Conservation (phyloP, 2,113 vertebrate genomes). For the Empidonax alnorum region DNA sequence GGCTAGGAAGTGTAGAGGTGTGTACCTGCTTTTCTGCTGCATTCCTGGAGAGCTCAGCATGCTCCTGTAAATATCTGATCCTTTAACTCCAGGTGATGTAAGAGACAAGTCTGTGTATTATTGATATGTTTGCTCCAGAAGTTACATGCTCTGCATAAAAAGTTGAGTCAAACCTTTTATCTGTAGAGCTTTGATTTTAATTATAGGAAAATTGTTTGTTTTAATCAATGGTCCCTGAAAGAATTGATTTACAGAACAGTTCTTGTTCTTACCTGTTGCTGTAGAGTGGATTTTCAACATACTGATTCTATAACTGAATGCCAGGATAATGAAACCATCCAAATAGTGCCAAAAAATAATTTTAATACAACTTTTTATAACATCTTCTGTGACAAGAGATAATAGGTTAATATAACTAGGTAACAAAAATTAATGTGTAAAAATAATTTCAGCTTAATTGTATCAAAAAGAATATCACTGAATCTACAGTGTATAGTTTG, state of each 20-base stretch:
- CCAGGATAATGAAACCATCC: neutral
- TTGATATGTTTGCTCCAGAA: neutral
- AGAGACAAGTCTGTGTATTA: neutral
- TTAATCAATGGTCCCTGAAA: neutral
- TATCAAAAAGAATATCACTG: fast-evolving
- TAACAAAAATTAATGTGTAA: neutral
- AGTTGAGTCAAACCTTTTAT: neutral
- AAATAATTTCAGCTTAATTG: neutral
- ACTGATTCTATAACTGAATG: neutral
- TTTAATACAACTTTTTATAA: neutral
- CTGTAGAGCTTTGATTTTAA: neutral
- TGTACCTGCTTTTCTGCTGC: neutral
- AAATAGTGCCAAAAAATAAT: neutral
- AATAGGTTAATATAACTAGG: neutral
- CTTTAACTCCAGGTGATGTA: neutral
- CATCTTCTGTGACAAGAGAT: neutral
- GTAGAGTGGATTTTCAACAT: neutral
- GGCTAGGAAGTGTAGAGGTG: neutral
- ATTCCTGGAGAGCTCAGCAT: neutral
- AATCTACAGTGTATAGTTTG: neutral
- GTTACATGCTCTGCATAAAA: neutral
- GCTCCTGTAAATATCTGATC: neutral
- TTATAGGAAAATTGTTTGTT: neutral
- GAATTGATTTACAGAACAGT: neutral
- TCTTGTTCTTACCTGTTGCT: neutral